A percentile compares a stretch with the other conserved stretches of the same genome.
Evolutionary conservation across 2,888 invertebrate genomes (phyloP).

Genomic region (Sceliomorpha sp.): DNA sequence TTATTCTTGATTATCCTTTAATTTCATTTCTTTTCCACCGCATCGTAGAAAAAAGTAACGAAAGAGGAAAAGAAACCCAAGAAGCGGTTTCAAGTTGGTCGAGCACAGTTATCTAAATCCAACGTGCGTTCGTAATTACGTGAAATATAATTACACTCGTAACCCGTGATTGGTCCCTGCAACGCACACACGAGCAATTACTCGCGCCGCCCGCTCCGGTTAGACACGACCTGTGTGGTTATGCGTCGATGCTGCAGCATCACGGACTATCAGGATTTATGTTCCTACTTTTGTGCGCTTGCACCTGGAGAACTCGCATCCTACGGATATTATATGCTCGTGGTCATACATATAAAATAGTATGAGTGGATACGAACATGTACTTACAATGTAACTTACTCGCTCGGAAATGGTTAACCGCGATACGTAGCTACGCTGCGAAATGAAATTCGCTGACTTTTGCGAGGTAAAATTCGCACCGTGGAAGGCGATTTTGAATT

Average conservation of each 20-base stretch:
- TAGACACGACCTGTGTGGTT: slow-evolving; percentile 48
- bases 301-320: slow-evolving; percentile 42
- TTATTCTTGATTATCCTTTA: no score
- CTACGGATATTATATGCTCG: slow-evolving; percentile 48
- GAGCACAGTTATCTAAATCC: slow-evolving; percentile 44
- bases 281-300: slow-evolving; percentile 37
- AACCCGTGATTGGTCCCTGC: slow-evolving; percentile 50
- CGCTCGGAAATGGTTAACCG: slow-evolving; percentile 49
- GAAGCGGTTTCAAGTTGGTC: slow-evolving; percentile 26
- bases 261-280: slow-evolving; percentile 45
- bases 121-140: slow-evolving; percentile 45
- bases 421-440: slow-evolving; percentile 16
- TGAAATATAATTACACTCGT: slow-evolving; percentile 56
- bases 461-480: slow-evolving; percentile 8
- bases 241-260: slow-evolving; percentile 41
- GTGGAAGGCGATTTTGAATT: slow-evolving; percentile 27
- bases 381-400: slow-evolving; percentile 41
- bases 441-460: slow-evolving; percentile 36
- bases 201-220: slow-evolving; percentile 42
- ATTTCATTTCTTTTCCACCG: no score
- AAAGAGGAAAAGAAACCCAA: slow-evolving; percentile 20
- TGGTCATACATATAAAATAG: slow-evolving; percentile 50
- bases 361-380: slow-evolving; percentile 24
- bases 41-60: no score
- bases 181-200: slow-evolving; percentile 50